phyloP scores from a whole-genome alignment of 30 jellyfish, hydroid and myxozoan genomes.

The Cassiopea andromeda region DNA sequence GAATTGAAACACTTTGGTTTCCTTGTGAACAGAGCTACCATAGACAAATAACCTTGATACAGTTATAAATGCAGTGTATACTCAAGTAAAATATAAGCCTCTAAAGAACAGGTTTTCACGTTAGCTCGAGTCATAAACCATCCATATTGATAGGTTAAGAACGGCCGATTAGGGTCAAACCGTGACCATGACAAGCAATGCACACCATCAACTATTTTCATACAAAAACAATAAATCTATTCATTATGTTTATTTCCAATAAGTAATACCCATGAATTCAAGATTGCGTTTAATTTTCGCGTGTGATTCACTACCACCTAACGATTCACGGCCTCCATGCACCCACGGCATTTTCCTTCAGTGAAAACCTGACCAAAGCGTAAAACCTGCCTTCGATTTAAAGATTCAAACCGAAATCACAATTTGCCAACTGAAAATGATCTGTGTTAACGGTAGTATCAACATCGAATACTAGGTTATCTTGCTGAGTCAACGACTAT shows the following conservation, averaged over 20 bases:
- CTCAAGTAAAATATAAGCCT: too few relatives aligned
- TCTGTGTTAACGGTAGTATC: not conserved
- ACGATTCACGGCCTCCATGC: conserved; percentile 25
- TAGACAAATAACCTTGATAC: too few relatives aligned
- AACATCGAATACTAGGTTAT: not conserved
- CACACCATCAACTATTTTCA: too few relatives aligned
- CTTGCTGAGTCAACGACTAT: conserved; percentile 5
- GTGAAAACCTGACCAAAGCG: not conserved
- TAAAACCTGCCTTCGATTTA: conserved; percentile 2
- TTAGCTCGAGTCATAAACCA: too few relatives aligned
- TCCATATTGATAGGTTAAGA: too few relatives aligned
- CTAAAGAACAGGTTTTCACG: too few relatives aligned
- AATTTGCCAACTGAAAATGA: not conserved
- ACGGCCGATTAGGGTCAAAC: too few relatives aligned
- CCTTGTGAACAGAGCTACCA: too few relatives aligned
- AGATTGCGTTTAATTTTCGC: conserved; percentile 74
- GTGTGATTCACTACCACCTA: conserved; percentile 72
- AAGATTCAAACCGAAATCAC: conserved; percentile 16
- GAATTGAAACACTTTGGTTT: too few relatives aligned
- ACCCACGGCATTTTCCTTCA: conserved; percentile 28
- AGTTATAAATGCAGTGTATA: too few relatives aligned
- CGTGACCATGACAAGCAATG: too few relatives aligned
- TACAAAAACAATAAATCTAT: too few relatives aligned
- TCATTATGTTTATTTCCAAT: not conserved
- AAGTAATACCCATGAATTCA: conserved; percentile 76